Conservation (phyloP, 2,113 vertebrate species). For the Semicossyphus pulcher region DNA sequence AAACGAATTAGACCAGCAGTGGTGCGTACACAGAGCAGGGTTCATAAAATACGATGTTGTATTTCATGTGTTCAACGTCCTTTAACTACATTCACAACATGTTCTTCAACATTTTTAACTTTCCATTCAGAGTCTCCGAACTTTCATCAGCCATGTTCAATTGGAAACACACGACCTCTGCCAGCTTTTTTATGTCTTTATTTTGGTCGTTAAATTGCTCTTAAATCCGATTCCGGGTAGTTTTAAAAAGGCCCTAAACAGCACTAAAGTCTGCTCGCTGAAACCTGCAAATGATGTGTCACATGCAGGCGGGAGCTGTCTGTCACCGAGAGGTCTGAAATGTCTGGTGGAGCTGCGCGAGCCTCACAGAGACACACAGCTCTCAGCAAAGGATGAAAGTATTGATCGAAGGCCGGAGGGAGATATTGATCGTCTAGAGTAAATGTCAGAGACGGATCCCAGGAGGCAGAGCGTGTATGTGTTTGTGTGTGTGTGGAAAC, state of each 20-base stretch:
- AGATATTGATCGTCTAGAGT: slow-evolving; percentile 45
- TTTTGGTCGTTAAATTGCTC: slow-evolving; percentile 37
- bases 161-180: slow-evolving; percentile 20
- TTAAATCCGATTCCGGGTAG: slow-evolving; percentile 20
- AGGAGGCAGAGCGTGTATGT: neutral
- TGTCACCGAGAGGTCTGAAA: neutral
- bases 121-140: slow-evolving; percentile 19
- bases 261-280: neutral
- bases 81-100: neutral
- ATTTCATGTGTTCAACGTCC: neutral
- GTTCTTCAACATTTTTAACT: neutral
- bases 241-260: slow-evolving; percentile 21
- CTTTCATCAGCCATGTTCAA: slow-evolving; percentile 13
- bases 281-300: neutral
- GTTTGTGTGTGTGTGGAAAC: slow-evolving; percentile 5
- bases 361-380: slow-evolving; percentile 4
- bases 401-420: slow-evolving; percentile 32
- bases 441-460: slow-evolving; percentile 49
- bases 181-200: slow-evolving; percentile 42
- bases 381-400: slow-evolving; percentile 16
- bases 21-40: too few relatives aligned
- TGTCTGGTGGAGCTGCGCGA: neutral
- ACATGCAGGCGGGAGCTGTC: neutral
- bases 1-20: too few relatives aligned
- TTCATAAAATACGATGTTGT: neutral